A percentile compares a stretch with the other conserved stretches of the same genome.
Evolutionary conservation across 2,888 invertebrate genomes (phyloP).

Genomic region (Thyatira batis): DNA sequence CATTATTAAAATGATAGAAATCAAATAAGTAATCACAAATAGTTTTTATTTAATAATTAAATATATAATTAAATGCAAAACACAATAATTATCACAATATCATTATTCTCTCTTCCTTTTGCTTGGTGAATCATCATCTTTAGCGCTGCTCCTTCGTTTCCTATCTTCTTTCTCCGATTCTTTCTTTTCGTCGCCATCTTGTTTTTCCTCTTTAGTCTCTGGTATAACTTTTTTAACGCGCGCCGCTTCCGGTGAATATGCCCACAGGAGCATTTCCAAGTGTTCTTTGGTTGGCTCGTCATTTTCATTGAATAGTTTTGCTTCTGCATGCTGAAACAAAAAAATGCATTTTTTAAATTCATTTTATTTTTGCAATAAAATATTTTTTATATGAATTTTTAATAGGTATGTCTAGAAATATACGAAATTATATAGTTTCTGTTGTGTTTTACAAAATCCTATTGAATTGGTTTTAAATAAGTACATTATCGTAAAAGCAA

Average conservation of each 20-base stretch:
- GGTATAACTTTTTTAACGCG: conserved; percentile 82
- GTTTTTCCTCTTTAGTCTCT: conserved; percentile 48
- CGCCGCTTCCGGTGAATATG: conserved; percentile 87
- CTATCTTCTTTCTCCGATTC: conserved; percentile 34
- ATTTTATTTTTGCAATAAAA: no score
- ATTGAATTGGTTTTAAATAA: no score
- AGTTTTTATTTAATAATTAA: neutral
- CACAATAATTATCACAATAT: conserved; percentile 17
- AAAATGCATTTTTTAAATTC: conserved; percentile 2
- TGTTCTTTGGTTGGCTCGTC: conserved; percentile 87
- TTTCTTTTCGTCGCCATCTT: conserved; percentile 15
- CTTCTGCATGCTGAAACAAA: conserved; percentile 80
- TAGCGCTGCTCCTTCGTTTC: conserved; percentile 54
- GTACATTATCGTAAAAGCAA: no score
- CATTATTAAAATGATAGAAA: neutral
- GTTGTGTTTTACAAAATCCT: no score
- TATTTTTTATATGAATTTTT: no score
- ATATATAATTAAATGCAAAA: conserved; percentile 11
- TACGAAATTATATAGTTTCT: no score
- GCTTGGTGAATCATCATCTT: conserved; percentile 50
- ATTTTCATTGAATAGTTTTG: conserved; percentile 84
- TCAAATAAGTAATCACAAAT: neutral
- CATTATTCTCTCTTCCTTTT: conserved; percentile 60
- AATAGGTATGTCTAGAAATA: no score
- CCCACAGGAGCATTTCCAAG: conserved; percentile 87